phyloP scores from a whole-genome alignment of 2,113 vertebrate species.

The Diphyllodes magnificus region DNA sequence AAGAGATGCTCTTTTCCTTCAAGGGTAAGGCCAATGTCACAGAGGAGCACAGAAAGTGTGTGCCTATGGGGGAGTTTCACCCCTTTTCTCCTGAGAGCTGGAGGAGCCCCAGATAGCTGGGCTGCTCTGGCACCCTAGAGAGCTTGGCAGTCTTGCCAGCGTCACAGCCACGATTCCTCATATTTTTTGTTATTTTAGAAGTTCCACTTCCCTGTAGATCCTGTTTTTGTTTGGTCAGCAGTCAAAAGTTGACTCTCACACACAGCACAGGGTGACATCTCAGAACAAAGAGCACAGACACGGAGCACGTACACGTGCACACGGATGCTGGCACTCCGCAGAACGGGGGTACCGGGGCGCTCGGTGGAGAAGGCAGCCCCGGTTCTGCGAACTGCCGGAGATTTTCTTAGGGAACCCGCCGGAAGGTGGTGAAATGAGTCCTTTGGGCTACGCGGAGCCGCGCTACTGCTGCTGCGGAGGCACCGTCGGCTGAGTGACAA shows the following conservation, averaged over 20 bases:
- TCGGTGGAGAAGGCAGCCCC: accelerated
- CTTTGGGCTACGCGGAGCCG: not conserved
- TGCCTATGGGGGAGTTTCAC: accelerated
- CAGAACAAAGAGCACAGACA: not conserved
- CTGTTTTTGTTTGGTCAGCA: not conserved
- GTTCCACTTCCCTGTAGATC: not conserved
- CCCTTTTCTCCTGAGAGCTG: not conserved
- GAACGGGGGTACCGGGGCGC: not conserved
- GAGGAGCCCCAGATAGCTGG: not conserved
- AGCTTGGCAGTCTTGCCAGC: accelerated
- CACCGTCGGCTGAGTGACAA: not conserved
- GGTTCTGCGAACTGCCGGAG: accelerated
- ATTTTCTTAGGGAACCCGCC: accelerated
- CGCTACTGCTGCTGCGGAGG: not conserved
- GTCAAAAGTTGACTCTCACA: not conserved
- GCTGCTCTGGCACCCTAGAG: not conserved
- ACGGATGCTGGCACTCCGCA: not conserved
- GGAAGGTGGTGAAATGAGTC: not conserved
- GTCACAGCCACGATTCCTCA: accelerated
- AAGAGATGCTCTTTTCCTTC: not conserved
- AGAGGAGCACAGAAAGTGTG: accelerated
- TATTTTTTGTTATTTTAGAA: not conserved
- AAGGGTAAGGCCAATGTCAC: not conserved
- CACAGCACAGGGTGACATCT: not conserved
- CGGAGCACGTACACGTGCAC: not conserved